Conservation (phyloP, 2,888 invertebrate genomes). For the Onchidella celtica region DNA sequence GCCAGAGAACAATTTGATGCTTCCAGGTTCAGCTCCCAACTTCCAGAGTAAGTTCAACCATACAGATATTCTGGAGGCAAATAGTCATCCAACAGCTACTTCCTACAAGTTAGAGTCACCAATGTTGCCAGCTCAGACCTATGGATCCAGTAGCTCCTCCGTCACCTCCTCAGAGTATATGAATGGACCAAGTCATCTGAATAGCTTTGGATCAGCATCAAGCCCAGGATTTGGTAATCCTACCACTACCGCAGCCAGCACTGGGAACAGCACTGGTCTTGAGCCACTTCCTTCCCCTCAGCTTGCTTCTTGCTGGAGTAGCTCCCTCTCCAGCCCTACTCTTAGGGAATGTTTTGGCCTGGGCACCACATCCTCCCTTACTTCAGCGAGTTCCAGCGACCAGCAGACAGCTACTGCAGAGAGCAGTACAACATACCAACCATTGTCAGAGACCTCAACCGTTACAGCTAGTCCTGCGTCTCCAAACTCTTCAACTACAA, state of each 20-base stretch:
- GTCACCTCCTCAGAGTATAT: conserved; percentile 9
- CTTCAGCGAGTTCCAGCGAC: not conserved
- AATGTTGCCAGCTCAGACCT: not conserved
- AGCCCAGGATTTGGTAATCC: not conserved
- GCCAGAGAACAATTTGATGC: not conserved
- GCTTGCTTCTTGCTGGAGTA: conserved; percentile 17
- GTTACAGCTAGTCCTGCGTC: not conserved
- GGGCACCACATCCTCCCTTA: not conserved
- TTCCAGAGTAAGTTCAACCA: conserved; percentile 2
- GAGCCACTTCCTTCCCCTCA: not conserved
- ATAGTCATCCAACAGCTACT: not conserved
- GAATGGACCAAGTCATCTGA: not conserved
- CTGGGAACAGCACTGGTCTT: not conserved
- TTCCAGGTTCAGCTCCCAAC: not conserved
- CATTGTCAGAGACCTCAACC: not conserved
- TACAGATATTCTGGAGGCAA: not conserved
- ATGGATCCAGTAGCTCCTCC: not conserved
- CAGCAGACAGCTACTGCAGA: not conserved
- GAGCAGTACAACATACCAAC: not conserved
- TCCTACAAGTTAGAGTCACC: conserved; percentile 14
- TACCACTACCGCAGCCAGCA: not conserved
- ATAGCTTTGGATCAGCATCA: not conserved
- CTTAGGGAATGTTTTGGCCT: conserved; percentile 8
- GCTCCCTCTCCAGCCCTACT: not conserved
- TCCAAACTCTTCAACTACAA: conserved; percentile 45